These are phyloP conservation scores for Alligator mississippiensis DNA, from an alignment of 2,113 vertebrate species.

Conservation along the genomic window DNA sequence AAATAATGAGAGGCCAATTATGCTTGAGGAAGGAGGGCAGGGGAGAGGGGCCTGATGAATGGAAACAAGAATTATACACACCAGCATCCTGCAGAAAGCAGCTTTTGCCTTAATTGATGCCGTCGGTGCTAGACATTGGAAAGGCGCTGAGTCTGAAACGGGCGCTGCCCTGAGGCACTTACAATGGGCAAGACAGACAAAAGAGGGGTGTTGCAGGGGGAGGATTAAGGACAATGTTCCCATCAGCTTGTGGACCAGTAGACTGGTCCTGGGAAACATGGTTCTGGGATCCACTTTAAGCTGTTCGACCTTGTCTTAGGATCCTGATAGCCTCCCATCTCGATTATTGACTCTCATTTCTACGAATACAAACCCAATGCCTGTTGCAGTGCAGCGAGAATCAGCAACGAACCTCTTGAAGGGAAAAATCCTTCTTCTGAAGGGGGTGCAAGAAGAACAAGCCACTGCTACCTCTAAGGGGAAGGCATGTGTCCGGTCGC, in stretches of 20 bases:
- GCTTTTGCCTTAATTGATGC: not conserved
- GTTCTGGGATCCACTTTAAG: not conserved
- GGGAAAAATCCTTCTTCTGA: not conserved
- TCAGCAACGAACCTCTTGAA: not conserved
- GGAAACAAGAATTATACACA: not conserved
- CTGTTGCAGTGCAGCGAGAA: not conserved
- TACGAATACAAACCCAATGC: not conserved
- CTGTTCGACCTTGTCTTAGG: not conserved
- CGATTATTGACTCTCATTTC: not conserved
- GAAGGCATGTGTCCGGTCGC: not conserved
- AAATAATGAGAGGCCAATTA: not conserved
- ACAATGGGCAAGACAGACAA: not conserved
- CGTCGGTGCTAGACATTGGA: rapidly evolving
- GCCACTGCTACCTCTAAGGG: not conserved
- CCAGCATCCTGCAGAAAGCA: not conserved
- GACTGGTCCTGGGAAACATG: not conserved
- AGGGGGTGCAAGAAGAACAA: not conserved
- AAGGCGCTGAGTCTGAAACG: rapidly evolving
- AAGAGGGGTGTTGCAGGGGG: not conserved
- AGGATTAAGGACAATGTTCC: not conserved
- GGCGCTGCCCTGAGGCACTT: not conserved
- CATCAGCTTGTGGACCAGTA: not conserved
- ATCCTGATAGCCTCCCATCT: not conserved
- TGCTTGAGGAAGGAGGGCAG: not conserved
- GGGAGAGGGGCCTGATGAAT: not conserved